These are phyloP conservation scores for Rhopalosiphum padi DNA, from an alignment of 1,140 invertebrate genomes.

Conservation along the genomic window DNA sequence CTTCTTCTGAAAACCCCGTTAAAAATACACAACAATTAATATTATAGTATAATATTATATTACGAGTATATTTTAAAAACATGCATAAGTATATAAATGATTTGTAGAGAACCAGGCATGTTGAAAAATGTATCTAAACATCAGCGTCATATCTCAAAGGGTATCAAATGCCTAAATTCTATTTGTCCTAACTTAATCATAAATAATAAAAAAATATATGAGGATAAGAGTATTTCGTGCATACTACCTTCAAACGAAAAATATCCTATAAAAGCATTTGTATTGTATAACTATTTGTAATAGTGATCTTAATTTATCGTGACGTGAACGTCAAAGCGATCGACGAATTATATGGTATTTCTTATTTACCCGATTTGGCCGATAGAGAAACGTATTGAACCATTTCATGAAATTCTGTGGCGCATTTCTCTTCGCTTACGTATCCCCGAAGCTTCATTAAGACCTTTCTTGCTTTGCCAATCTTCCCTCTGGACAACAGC, in stretches of 20 bases:
- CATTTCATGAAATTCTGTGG: constrained; percentile 65
- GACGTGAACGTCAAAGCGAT: too few relatives aligned
- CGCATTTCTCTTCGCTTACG: constrained; percentile 65
- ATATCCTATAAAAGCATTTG: too few relatives aligned
- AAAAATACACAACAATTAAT: too few relatives aligned
- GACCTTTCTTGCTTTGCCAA: constrained; percentile 65
- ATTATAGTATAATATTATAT: background rate
- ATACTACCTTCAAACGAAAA: too few relatives aligned
- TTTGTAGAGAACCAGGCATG: background rate
- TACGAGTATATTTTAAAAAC: background rate
- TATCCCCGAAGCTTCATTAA: constrained; percentile 67
- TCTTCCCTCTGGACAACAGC: constrained; percentile 66
- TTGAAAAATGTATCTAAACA: background rate
- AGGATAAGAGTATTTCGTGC: too few relatives aligned
- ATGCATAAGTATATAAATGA: background rate
- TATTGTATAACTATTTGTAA: too few relatives aligned
- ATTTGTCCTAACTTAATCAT: too few relatives aligned
- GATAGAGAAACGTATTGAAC: constrained; percentile 60
- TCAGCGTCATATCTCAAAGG: too few relatives aligned
- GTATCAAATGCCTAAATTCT: too few relatives aligned
- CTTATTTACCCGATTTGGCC: background rate
- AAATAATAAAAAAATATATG: too few relatives aligned
- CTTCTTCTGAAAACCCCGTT: background rate
- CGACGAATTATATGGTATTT: background rate
- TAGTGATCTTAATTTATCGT: too few relatives aligned